phyloP scores from a whole-genome alignment of 1,140 invertebrate genomes.

The Neuroterus valhalla region DNA sequence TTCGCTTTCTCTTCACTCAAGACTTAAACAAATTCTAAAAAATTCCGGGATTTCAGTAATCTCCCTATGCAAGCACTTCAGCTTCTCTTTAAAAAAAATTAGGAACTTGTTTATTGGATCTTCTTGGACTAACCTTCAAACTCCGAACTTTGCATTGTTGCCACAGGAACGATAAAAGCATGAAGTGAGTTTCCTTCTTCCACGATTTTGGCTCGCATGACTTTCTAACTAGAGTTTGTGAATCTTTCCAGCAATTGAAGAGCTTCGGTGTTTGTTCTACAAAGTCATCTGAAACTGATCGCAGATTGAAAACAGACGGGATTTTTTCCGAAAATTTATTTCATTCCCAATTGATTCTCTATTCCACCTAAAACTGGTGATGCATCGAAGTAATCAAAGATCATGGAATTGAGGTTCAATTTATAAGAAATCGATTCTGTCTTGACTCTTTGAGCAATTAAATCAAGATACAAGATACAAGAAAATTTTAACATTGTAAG shows the following conservation, averaged over 20 bases:
- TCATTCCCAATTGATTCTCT: too few species aligned
- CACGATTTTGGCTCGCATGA: slow-evolving; percentile 2
- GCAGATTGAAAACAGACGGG: slow-evolving; percentile 3
- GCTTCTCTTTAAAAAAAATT: background rate
- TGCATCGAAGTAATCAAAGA: too few species aligned
- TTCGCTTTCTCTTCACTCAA: too few species aligned
- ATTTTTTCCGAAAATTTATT: background rate
- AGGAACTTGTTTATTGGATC: background rate
- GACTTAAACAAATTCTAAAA: too few species aligned
- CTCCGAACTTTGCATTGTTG: slow-evolving; percentile 2
- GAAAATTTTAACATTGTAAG: too few species aligned
- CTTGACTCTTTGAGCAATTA: too few species aligned
- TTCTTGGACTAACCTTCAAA: background rate
- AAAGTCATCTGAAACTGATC: slow-evolving; percentile 16
- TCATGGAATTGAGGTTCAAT: too few species aligned
- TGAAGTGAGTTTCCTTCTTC: slow-evolving; percentile 21
- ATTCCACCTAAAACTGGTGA: too few species aligned
- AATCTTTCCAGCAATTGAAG: slow-evolving; percentile 12
- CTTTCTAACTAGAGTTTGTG: slow-evolving; percentile 6
- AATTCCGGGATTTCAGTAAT: background rate
- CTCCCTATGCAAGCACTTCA: background rate
- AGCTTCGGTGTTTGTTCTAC: slow-evolving; percentile 15
- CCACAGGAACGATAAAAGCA: slow-evolving; percentile 8
- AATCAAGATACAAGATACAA: too few species aligned
- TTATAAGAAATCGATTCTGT: too few species aligned